These are phyloP conservation scores for Caradrina kadenii DNA, from an alignment of 2,888 invertebrate genomes.

Conservation along the genomic window DNA sequence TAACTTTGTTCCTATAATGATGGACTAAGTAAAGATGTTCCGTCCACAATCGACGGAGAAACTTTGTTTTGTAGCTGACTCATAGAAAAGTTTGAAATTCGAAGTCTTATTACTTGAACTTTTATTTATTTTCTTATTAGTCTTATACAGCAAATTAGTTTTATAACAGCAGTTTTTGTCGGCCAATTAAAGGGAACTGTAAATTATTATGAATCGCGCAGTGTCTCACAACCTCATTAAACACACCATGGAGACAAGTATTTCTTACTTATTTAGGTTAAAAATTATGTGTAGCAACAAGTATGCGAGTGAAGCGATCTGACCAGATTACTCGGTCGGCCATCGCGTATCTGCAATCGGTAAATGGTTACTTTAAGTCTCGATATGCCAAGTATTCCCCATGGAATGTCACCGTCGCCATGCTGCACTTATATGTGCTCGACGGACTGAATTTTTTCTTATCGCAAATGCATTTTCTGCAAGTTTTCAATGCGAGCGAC, in stretches of 20 bases:
- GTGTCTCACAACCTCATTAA: conserved; percentile 73
- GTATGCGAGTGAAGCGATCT: conserved; percentile 86
- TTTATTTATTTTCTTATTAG: conserved; percentile 32
- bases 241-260: conserved; percentile 81
- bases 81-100: conserved; percentile 60
- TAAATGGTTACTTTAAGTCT: conserved; percentile 89
- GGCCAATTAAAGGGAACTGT: conserved; percentile 41
- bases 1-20: conserved; percentile 84
- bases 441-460: conserved; percentile 89
- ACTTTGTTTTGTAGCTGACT: conserved; percentile 64
- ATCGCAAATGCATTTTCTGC: conserved; percentile 90
- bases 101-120: conserved; percentile 36
- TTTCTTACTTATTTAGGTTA: conserved; percentile 89
- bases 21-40: conserved; percentile 74
- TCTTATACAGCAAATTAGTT: conserved; percentile 25
- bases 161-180: conserved; percentile 20
- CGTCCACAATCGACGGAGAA: conserved; percentile 65
- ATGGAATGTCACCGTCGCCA: conserved; percentile 88
- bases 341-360: conserved; percentile 90
- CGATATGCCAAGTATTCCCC: conserved; percentile 87
- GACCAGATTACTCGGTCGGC: conserved; percentile 88
- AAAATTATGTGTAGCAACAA: conserved; percentile 85
- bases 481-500: conserved; percentile 85
- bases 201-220: conserved; percentile 46
- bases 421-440: conserved; percentile 87